Base-by-base conservation (phyloP, 2,888 invertebrate species). In the Synanthedon andrenaeformis region DNA sequence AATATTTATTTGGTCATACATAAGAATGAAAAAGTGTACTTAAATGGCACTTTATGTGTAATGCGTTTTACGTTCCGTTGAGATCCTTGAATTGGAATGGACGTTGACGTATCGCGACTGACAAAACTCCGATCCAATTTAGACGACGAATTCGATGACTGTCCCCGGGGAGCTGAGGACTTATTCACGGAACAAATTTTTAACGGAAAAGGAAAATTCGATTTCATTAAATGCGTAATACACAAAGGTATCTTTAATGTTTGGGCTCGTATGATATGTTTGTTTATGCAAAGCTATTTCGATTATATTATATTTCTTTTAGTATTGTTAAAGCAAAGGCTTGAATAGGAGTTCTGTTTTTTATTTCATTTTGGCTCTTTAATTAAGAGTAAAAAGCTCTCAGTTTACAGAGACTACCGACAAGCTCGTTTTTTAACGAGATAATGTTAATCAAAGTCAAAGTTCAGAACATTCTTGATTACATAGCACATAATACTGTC, bases 61-160 rank as follows among this genome's bases (percentile, higher is more conserved):
- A 64, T 62, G 67, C 59, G 65, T 67, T 60, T 62, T 59, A 61
- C 58, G 58, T 59, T 60, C 58, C 59, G 62, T 59, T 56, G 59
- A 55, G 57, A 59, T 58, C 59, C 59, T 53, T 14, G 41, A 54
- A 70, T 70, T 64, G 65, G 62, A 62, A 62, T 62, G 66, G 69
- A 72, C 72, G 68, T 68, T 69, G 70, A 76, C 76, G 75, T 74
- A 78, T 75, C 68, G 70, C 61, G 66, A 70, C 74, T 66, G 70
- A 75, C 70, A 67, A 75, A 79, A 73, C 72, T 70, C 72, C 66
- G 72, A 82, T 80, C 77, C 80, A 82, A 82, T 82, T 81, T 81
- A 74, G 75, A 63, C 69, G 62, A 71, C 70, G 74, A 79, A 77
- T 77, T 70, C 75, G 70, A 74, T 75, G 78, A 76, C 73, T 70